phyloP scores from a whole-genome alignment of 2,888 invertebrate genomes.

The Nephrotoma appendiculata region DNA sequence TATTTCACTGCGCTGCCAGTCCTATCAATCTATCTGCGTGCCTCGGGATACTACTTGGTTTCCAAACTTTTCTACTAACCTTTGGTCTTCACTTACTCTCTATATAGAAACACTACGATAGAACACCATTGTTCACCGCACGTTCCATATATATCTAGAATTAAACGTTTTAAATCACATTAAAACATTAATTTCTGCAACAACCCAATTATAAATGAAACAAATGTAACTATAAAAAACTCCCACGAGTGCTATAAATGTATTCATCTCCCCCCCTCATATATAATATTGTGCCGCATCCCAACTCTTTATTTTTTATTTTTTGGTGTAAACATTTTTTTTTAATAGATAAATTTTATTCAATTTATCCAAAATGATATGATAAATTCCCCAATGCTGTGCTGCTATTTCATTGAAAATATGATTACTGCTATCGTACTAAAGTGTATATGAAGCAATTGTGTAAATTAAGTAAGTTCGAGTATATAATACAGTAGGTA shows the following conservation, averaged over 20 bases:
- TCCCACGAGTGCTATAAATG: not conserved
- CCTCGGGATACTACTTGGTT: too few relatives aligned
- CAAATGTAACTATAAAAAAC: not conserved
- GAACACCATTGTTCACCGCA: not conserved
- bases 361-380: not conserved
- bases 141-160: not conserved
- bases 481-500: not conserved
- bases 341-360: not conserved
- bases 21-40: too few relatives aligned
- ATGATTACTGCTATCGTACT: not conserved
- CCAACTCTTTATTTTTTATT: not conserved
- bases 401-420: not conserved
- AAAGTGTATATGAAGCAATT: not conserved
- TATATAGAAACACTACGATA: too few relatives aligned
- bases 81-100: too few relatives aligned
- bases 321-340: not conserved
- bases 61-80: too few relatives aligned
- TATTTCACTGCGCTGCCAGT: too few relatives aligned
- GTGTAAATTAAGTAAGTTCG: not conserved
- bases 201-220: not conserved
- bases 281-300: not conserved
- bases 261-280: not conserved
- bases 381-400: not conserved
- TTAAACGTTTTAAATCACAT: not conserved
- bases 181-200: not conserved